Evolutionary conservation across 2,888 invertebrate species (phyloP).

Genomic region (Epinotia demarniana): DNA sequence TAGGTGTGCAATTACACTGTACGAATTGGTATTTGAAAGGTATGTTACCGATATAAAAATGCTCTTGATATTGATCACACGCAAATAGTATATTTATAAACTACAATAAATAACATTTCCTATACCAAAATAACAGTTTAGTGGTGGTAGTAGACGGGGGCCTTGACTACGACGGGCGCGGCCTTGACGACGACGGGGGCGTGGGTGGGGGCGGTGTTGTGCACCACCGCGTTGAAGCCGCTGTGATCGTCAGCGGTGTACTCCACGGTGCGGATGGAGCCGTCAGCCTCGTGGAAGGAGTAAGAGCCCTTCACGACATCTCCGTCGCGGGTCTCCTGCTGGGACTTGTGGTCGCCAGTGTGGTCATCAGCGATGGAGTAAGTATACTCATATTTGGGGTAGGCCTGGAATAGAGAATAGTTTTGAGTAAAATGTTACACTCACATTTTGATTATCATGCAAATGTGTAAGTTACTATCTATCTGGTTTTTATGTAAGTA

Average conservation of each 20-base stretch:
- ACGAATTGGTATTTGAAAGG: too few relatives aligned
- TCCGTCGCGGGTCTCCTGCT: slow-evolving; percentile 72
- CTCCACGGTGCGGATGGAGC: slow-evolving; percentile 72
- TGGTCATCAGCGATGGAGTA: slow-evolving; percentile 72
- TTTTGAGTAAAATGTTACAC: neutral
- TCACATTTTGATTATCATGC: too few relatives aligned
- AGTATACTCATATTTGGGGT: slow-evolving; percentile 72
- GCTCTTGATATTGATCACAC: neutral
- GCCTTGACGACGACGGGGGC: slow-evolving; percentile 47
- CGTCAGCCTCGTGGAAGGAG: slow-evolving; percentile 71
- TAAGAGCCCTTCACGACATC: slow-evolving; percentile 81
- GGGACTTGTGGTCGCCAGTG: slow-evolving; percentile 74
- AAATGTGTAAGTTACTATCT: too few relatives aligned
- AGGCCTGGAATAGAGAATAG: neutral
- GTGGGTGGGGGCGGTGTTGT: slow-evolving; percentile 50
- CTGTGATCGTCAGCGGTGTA: slow-evolving; percentile 69
- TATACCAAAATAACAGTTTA: slow-evolving; percentile 20
- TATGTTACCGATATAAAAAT: too few relatives aligned
- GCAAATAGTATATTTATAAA: slow-evolving; percentile 9
- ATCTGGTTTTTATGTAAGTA: too few relatives aligned
- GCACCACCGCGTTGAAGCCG: slow-evolving; percentile 59
- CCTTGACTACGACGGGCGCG: slow-evolving; percentile 46
- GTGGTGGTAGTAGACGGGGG: slow-evolving; percentile 51
- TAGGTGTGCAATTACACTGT: too few relatives aligned
- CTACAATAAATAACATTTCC: slow-evolving; percentile 21